Conservation (phyloP, 1,140 invertebrate species). For the Cecropterus lyciades region DNA sequence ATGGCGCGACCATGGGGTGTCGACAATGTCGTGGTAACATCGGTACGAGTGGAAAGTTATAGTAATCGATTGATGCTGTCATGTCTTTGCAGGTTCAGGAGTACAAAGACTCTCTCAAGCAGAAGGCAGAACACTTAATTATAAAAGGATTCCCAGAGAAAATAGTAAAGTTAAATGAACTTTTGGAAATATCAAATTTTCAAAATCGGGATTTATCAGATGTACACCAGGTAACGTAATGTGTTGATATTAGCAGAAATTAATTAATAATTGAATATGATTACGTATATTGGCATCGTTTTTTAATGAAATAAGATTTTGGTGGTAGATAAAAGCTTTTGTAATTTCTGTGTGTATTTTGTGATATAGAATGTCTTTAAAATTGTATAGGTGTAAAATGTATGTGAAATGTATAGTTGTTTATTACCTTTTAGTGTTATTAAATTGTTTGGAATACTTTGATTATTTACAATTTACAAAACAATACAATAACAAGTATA, state of each 20-base stretch:
- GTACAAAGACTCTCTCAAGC: slow-evolving; percentile 92
- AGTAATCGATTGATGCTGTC: slow-evolving; percentile 32
- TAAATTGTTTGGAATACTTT: no score
- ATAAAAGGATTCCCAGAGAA: slow-evolving; percentile 95
- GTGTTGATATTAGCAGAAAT: not conserved
- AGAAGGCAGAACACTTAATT: slow-evolving; percentile 93
- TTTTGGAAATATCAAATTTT: slow-evolving; percentile 92
- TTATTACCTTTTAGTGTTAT: no score
- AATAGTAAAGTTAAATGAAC: slow-evolving; percentile 93
- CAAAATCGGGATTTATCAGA: slow-evolving; percentile 89
- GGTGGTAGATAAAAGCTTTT: no score
- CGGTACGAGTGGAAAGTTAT: slow-evolving; percentile 19
- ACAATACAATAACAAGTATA: no score
- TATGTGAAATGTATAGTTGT: no score
- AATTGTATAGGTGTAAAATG: no score
- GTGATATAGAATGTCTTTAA: no score
- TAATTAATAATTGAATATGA: no score
- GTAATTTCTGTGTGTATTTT: no score
- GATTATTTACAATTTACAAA: no score
- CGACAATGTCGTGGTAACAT: slow-evolving; percentile 28
- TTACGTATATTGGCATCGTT: no score
- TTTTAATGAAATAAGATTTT: no score
- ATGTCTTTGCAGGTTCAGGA: slow-evolving; percentile 88
- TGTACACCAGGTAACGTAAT: slow-evolving; percentile 86
- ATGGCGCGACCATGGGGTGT: slow-evolving; percentile 55